These are phyloP conservation scores for Gallinago nigripennis DNA, from an alignment of 2,797 vertebrate species.

Conservation along the genomic window DNA sequence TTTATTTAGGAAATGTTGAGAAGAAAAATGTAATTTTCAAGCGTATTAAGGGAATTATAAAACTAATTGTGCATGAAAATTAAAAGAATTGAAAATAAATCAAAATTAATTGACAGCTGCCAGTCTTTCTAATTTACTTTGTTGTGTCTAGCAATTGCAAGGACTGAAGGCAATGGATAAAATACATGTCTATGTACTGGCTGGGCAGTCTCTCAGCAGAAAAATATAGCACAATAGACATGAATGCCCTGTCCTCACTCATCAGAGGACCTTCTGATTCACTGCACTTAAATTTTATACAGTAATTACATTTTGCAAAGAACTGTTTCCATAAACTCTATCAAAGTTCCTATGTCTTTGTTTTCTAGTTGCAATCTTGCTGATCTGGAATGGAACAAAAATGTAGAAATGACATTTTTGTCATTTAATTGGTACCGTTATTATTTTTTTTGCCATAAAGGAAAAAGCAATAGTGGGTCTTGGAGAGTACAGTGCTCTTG, in stretches of 20 bases:
- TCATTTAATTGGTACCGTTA: slow-evolving; percentile 48
- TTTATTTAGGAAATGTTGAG: neutral
- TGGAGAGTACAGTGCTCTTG: slow-evolving; percentile 23
- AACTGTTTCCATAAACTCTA: neutral
- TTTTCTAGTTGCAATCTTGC: slow-evolving; percentile 28
- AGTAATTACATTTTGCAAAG: neutral
- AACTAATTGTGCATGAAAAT: slow-evolving; percentile 17
- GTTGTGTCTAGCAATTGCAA: neutral
- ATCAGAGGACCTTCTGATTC: neutral
- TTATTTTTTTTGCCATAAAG: neutral
- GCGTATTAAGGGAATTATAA: slow-evolving; percentile 24
- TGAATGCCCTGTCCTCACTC: neutral
- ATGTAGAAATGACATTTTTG: slow-evolving; percentile 16
- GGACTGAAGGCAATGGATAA: neutral
- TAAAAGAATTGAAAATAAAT: slow-evolving; percentile 43
- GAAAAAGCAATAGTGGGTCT: slow-evolving; percentile 24
- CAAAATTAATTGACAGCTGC: slow-evolving; percentile 27
- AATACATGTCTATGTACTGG: neutral
- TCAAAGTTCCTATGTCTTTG: slow-evolving; percentile 18
- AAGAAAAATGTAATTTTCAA: slow-evolving; percentile 22
- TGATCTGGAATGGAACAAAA: slow-evolving; percentile 47
- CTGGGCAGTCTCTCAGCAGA: neutral
- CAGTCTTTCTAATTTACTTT: slow-evolving; percentile 22
- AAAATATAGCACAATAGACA: neutral
- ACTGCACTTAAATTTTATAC: neutral